Percentiles rank a stretch among this genome's conserved stretches.
These are phyloP conservation scores for Tichodroma muraria DNA, from an alignment of 2,113 vertebrate species.

Conservation along the genomic window DNA sequence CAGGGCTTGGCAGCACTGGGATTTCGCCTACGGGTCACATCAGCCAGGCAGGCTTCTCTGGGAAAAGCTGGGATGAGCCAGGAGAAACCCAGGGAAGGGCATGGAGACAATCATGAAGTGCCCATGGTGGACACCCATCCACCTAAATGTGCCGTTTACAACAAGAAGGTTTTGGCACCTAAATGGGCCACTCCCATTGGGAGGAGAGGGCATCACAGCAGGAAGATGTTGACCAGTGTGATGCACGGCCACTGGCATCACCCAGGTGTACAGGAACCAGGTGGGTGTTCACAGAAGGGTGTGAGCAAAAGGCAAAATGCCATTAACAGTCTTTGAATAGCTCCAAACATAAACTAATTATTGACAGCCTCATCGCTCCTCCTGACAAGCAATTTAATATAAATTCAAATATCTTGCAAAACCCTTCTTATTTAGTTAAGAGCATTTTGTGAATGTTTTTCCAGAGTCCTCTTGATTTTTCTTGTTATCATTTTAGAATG, in stretches of 20 bases:
- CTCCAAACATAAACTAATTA: not conserved
- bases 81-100: not conserved
- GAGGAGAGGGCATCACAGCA: not conserved
- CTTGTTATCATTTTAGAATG: not conserved
- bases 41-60: not conserved
- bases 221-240: not conserved
- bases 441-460: not conserved
- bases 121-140: not conserved
- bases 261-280: not conserved
- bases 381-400: not conserved
- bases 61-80: not conserved
- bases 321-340: not conserved
- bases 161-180: not conserved
- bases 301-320: too few relatives aligned
- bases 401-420: not conserved
- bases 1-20: not conserved
- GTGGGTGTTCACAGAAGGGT: not conserved
- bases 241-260: rapidly evolving
- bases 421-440: not conserved
- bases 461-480: not conserved
- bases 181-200: not conserved
- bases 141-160: not conserved
- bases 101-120: rapidly evolving
- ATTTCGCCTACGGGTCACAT: not conserved
- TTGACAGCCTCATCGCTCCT: not conserved